Evolutionary conservation across 2,113 vertebrate genomes (phyloP).

Genomic region (Laticauda colubrina): DNA sequence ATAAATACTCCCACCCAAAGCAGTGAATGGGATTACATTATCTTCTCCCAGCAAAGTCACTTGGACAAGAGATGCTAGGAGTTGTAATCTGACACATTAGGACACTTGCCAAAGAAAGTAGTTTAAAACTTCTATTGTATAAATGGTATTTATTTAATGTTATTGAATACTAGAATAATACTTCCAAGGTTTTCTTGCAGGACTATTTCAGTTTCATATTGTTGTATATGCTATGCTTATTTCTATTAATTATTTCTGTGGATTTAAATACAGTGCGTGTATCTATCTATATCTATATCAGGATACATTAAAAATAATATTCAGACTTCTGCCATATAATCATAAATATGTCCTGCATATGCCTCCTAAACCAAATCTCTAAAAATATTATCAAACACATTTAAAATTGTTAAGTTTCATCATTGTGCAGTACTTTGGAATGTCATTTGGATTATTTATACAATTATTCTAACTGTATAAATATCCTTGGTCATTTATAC

Average conservation of each 20-base stretch:
- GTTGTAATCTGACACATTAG: background rate
- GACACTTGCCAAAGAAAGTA: background rate
- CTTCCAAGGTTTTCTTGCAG: conserved; percentile 23
- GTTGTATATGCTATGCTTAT: background rate
- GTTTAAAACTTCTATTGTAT: conserved; percentile 25
- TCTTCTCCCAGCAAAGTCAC: background rate
- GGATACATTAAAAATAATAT: conserved; percentile 43
- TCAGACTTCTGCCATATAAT: background rate
- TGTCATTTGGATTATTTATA: conserved; percentile 52
- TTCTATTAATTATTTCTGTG: background rate
- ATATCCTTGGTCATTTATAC: conserved; percentile 53
- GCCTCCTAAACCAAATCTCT: conserved; percentile 43
- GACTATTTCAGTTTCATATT: background rate
- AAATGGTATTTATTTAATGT: conserved; percentile 33
- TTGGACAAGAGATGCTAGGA: background rate
- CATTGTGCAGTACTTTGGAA: conserved; percentile 56
- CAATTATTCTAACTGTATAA: conserved; percentile 42
- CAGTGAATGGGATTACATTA: background rate
- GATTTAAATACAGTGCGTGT: conserved; percentile 9
- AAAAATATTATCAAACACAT: conserved; percentile 52
- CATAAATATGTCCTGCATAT: conserved; percentile 6
- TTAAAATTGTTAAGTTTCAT: conserved; percentile 55
- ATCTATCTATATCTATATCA: background rate
- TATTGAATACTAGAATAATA: conserved; percentile 52
- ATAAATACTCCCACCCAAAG: background rate